A percentile compares a stretch with the other conserved stretches of the same genome.
Evolutionary conservation across 2,888 invertebrate genomes (phyloP).

Genomic region (Euproctis similis): DNA sequence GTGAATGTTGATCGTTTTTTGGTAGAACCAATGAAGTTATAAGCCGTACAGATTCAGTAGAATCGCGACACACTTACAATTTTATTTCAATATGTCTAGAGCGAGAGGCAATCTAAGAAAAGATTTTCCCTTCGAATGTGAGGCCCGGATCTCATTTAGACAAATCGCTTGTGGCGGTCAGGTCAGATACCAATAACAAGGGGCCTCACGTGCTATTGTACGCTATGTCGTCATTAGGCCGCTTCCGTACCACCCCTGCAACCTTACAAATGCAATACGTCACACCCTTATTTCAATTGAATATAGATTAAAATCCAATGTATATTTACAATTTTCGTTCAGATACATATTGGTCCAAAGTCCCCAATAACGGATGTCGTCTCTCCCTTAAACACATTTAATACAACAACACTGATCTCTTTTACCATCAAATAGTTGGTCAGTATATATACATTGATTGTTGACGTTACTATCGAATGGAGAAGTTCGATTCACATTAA

Average conservation of each 20-base stretch:
- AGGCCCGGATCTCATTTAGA: constrained; percentile 74
- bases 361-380: constrained; percentile 52
- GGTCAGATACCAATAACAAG: constrained; percentile 74
- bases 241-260: constrained; percentile 53
- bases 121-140: constrained; percentile 45
- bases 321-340: constrained; percentile 8
- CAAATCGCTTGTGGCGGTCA: constrained; percentile 74
- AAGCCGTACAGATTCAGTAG: too few species aligned
- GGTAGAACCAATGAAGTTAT: too few species aligned
- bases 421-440: constrained; percentile 44
- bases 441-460: constrained; percentile 20
- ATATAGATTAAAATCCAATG: constrained; percentile 29
- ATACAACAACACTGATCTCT: constrained; percentile 50
- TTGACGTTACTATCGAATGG: too few species aligned
- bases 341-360: constrained; percentile 30
- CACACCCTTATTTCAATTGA: constrained; percentile 31
- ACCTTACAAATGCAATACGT: constrained; percentile 24
- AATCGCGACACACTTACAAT: constrained; percentile 21
- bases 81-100: constrained; percentile 27
- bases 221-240: constrained; percentile 67
- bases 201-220: constrained; percentile 68
- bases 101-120: constrained; percentile 33
- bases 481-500: too few species aligned
- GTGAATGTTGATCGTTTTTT: too few species aligned
- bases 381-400: constrained; percentile 34